Evolutionary conservation across 2,888 invertebrate genomes (phyloP), one percentile per base, ranked within the genome.

Genomic region (Leptura quadrifasciata): DNA sequence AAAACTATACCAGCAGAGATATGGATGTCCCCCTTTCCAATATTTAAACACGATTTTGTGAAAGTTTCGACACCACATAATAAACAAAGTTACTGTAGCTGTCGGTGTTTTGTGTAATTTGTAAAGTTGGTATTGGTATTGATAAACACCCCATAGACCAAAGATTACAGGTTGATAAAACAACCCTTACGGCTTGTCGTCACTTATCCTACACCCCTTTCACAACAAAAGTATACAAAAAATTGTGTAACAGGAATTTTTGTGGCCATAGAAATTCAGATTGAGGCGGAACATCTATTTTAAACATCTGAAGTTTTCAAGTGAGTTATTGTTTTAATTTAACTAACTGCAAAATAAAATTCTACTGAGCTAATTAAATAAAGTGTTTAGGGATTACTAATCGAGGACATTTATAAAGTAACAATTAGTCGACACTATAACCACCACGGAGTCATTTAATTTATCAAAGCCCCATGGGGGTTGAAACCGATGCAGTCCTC

Each of bases 401-500:
- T 58, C 31, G 10, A 71, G 61, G 52, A 52, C 17, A 1, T 52
- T 27, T 71, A 24, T 61, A 52, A 10, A 69, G 35, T 20, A 47
- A 5, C 24, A 55, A 24, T n/a, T 35, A 58, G 57, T 61, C 61
- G 52, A 27, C 27, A 70, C 18, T 52, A 15, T 52, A 60, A 61
- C 58, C 75, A 82, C 58, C 79, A 84, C 84, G 84, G 83, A 82
- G 82, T 81, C 81, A 77, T 75, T 71, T 63, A 60, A 72, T 78
- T 76, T 76, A 75, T 71, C 27, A 39, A 70, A 79, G 83, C 85
- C 86, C 87, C 84, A 88, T 88, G 88, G 88, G 86, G 87, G 85
- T 86, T 86, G 85, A 86, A 81, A 75, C 76, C 60, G 72, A 80
- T 74, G 86, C 88, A 86, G 88, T 88, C 88, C 88, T 82, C 81